Percentiles rank a stretch among this genome's conserved stretches.
Conservation (phyloP, 2,888 invertebrate species). For the Euplagia quadripunctaria region DNA sequence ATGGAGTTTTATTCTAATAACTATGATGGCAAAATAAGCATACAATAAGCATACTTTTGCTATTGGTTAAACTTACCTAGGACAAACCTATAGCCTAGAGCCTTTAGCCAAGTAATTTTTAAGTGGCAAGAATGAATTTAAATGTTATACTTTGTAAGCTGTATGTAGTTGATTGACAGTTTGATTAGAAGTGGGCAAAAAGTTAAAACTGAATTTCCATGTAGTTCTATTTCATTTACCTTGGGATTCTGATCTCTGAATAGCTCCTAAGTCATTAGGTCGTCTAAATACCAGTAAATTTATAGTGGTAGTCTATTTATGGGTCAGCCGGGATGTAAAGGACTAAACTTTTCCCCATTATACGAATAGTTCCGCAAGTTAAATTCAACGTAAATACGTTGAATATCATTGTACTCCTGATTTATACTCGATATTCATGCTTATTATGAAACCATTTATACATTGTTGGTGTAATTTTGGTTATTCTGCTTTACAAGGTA, state of each 20-base stretch:
- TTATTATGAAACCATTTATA: not conserved
- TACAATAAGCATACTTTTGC: no score
- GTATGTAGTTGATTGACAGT: no score
- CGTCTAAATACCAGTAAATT: not conserved
- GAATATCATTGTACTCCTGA: not conserved
- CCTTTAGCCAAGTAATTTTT: no score
- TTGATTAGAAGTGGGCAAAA: no score
- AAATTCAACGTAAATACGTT: not conserved
- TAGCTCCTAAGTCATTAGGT: not conserved
- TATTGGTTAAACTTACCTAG: no score
- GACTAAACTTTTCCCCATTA: not conserved
- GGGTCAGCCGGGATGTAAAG: not conserved
- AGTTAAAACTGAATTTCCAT: no score
- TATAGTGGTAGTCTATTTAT: conserved; percentile 2
- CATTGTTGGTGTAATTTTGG: not conserved
- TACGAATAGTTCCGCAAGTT: not conserved
- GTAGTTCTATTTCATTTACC: not conserved
- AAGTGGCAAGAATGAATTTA: no score
- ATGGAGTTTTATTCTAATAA: no score
- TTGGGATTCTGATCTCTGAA: not conserved
- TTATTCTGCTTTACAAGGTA: not conserved
- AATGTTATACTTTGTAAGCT: no score
- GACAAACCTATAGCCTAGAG: no score
- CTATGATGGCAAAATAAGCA: no score
- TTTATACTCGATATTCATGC: not conserved